These are phyloP conservation scores for Pomacea maculata DNA, from an alignment of 1,140 invertebrate genomes.

Conservation along the genomic window DNA sequence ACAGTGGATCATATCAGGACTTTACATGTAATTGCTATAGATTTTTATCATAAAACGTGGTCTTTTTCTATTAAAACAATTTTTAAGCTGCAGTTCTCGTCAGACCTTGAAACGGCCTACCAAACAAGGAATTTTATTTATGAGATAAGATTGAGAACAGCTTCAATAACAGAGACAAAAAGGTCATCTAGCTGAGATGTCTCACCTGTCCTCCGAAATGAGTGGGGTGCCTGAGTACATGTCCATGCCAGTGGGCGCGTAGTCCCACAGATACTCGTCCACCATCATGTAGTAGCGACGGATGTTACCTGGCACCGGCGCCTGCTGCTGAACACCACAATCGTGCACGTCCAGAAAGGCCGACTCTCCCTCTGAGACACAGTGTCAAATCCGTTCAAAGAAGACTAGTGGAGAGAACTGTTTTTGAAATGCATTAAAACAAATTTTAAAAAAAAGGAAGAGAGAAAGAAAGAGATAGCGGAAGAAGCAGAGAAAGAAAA, in stretches of 20 bases:
- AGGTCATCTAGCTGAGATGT: background rate
- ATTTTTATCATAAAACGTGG: too few relatives aligned
- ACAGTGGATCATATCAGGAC: too few relatives aligned
- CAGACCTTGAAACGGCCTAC: too few relatives aligned
- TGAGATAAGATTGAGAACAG: too few relatives aligned
- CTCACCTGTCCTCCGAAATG: background rate
- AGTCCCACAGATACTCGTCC: slow-evolving; percentile 49
- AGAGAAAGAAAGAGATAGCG: background rate
- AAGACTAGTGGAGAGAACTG: too few relatives aligned
- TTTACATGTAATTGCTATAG: too few relatives aligned
- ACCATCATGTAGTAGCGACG: slow-evolving; percentile 43
- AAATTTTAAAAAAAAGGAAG: background rate
- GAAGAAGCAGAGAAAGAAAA: background rate
- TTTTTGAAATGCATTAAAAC: background rate
- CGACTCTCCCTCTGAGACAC: slow-evolving; percentile 46
- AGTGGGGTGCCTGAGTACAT: background rate
- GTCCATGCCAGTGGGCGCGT: slow-evolving; percentile 35
- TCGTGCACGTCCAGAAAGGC: slow-evolving; percentile 36
- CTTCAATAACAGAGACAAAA: too few relatives aligned
- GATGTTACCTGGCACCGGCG: slow-evolving; percentile 19
- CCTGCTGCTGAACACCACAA: slow-evolving; percentile 7
- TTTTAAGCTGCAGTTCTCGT: too few relatives aligned
- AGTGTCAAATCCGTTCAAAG: background rate
- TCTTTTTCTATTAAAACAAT: too few relatives aligned
- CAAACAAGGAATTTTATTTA: too few relatives aligned